Evolutionary conservation across 2,888 invertebrate species (phyloP).

Genomic region (Argyresthia albistria): DNA sequence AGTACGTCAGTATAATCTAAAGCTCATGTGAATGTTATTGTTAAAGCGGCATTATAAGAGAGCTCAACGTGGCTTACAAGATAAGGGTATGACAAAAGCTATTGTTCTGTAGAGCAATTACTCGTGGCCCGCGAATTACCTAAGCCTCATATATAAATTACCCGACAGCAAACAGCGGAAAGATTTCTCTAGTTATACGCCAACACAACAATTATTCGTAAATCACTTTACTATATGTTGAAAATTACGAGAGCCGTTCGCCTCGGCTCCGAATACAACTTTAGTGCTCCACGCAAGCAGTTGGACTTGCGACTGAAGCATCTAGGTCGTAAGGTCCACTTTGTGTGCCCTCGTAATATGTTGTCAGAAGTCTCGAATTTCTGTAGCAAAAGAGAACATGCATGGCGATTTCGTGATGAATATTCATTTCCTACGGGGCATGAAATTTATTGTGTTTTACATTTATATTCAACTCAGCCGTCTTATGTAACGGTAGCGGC

Average conservation of each 20-base stretch:
- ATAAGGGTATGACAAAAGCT: constrained; percentile 71
- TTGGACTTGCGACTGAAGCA: constrained; percentile 44
- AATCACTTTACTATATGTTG: constrained; percentile 74
- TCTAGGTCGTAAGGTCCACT: constrained; percentile 41
- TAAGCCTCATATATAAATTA: constrained; percentile 73
- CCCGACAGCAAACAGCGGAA: constrained; percentile 70
- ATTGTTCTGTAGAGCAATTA: constrained; percentile 70
- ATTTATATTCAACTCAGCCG: constrained; percentile 71
- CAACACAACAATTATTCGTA: constrained; percentile 73
- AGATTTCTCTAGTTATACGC: constrained; percentile 72
- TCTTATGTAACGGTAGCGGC: constrained; percentile 71
- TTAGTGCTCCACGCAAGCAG: constrained; percentile 26
- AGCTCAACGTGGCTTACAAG: constrained; percentile 58
- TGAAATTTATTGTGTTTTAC: constrained; percentile 74
- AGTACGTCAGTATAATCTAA: constrained; percentile 16
- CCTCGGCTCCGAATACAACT: constrained; percentile 44
- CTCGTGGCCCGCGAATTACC: constrained; percentile 69
- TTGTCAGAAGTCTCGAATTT: constrained; percentile 53
- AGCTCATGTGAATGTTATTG: constrained; percentile 47
- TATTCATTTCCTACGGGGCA: constrained; percentile 73
- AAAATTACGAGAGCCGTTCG: constrained; percentile 64
- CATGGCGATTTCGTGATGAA: constrained; percentile 73
- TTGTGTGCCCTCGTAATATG: constrained; percentile 24
- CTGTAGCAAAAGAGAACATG: constrained; percentile 68
- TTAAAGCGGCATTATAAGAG: constrained; percentile 37